Conservation (phyloP, 2,888 invertebrate species). For the Asteroscopus sphinx region DNA sequence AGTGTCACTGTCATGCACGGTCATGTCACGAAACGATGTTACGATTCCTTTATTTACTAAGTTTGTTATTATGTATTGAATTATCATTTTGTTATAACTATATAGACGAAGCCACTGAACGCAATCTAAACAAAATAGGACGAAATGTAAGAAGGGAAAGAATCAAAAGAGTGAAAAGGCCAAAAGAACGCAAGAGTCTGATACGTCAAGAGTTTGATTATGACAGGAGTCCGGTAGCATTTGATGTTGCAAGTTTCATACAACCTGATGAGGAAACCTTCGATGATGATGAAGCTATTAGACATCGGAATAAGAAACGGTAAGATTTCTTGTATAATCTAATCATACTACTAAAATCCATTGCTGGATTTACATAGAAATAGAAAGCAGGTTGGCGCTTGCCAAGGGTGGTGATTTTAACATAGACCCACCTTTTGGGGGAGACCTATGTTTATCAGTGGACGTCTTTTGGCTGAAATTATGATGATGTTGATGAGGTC, state of each 20-base stretch:
- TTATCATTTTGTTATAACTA: conserved; percentile 49
- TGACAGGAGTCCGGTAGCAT: conserved; percentile 62
- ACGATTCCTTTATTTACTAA: conserved; percentile 54
- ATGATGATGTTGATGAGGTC: too few species aligned
- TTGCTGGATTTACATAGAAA: too few species aligned
- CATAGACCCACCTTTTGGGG: too few species aligned
- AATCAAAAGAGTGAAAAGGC: conserved; percentile 14
- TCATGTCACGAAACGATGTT: conserved; percentile 60
- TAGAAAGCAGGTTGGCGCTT: too few species aligned
- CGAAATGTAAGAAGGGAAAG: conserved; percentile 27
- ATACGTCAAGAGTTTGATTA: conserved; percentile 37
- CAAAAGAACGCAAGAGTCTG: conserved; percentile 13
- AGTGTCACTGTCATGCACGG: conserved; percentile 29
- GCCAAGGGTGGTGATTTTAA: too few species aligned
- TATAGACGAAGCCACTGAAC: conserved; percentile 32
- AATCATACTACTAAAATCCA: too few species aligned
- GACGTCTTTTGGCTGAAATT: too few species aligned
- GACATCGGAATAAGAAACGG: conserved; percentile 45
- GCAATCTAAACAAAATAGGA: conserved; percentile 15
- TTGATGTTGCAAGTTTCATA: conserved; percentile 75
- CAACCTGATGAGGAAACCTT: conserved; percentile 61
- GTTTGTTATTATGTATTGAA: conserved; percentile 55
- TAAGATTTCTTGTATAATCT: conserved; percentile 12
- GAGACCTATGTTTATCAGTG: too few species aligned
- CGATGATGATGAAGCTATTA: conserved; percentile 48